Base-by-base conservation (phyloP, 2,113 vertebrate genomes). In the Sphaerodactylus townsendi region DNA sequence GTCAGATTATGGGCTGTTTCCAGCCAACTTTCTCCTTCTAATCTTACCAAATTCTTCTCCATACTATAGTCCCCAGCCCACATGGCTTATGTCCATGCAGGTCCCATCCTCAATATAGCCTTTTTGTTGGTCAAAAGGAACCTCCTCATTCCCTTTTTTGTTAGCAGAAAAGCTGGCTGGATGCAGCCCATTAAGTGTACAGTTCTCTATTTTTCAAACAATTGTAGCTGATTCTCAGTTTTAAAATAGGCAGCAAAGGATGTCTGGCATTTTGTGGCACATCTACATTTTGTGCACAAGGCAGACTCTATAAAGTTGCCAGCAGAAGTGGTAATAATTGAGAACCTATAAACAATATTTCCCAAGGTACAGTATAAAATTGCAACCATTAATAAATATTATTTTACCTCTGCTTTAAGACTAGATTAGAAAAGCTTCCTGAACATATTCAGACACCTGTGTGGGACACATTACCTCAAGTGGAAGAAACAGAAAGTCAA, bases 381-480 rank as follows among this genome's bases (percentile, higher is more conserved):
- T 66, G 71, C 59, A 73, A 15, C 28, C 17, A 85, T 89, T 88
- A 17, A 35, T 69, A 39, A 69, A 37, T 37, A 35, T 21, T 48
- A 19, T 33, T 64, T 85, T 85, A 14, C 3, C 65, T 91, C 93
- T 81, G 50, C 46, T 93, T 93, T 87, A 90, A 99, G 99, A 98
- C 96, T 25, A 92, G 93, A 77, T 94, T 99, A 89, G 97, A 98
- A 92, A 97, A 94, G 84, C 90, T 99, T 94, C 98, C 99, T 46
- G 97, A 98, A 46, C 98, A 99, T 90, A 98, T 99, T 90, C 95
- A 89, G 79, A 81, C 97, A 64, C 98, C 98, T 23, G 89, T 99
- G 86, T 99, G 98, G 98, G 93, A 96, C n/a, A 93, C 93, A 0
- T 9, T 90, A 28, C 85, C 94, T 53, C 87, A 91, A 64, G 75